Base-by-base conservation (phyloP, 2,888 invertebrate species). In the Lochmaea capreae region DNA sequence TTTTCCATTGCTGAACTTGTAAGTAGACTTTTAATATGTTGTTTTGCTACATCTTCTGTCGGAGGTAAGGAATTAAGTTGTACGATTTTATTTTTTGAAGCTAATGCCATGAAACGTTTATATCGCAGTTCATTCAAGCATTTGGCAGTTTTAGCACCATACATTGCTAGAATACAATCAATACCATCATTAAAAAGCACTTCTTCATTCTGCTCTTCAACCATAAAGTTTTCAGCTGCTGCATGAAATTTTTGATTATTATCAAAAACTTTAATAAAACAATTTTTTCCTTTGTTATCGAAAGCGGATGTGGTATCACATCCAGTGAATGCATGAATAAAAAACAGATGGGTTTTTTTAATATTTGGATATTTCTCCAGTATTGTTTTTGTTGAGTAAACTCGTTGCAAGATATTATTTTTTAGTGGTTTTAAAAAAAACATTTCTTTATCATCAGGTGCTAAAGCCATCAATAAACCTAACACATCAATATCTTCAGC, bases 401-500 rank as follows among this genome's bases (percentile, higher is more conserved):
- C 33, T 33, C 33, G 33, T 33, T 33, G 33, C 33, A 33, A 33
- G 33, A 33, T 33, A 33, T 33, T 33, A 33, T 33, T 33, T 33
- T 33, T 33, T 33, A 6, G 33, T 33, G 33, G 33, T 33, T 33
- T 33, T 6, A 6, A 33, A 33, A 33, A 33, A 52, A 65, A 39
- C 14, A 61, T 39, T 61, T 61, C 39, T 61, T 61, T 39, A 61
- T 61, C 22, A 61, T 61, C 33, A 61, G 39, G 39, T 61, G 61
- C 61, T 33, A 61, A 61, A 61, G 61, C 72, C 71, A 76, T 77
- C 70, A 79, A 76, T 76, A 77, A 62, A 66, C 79, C 73, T 71
- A 76, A 73, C 14, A 76, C 71, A 75, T 77, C 72, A 71, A 77
- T 78, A 52, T 78, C 76, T 52, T 79, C 78, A 71, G 75, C 77